Evolutionary conservation across 2,888 invertebrate genomes (phyloP).

Genomic region (Morpho helenor): DNA sequence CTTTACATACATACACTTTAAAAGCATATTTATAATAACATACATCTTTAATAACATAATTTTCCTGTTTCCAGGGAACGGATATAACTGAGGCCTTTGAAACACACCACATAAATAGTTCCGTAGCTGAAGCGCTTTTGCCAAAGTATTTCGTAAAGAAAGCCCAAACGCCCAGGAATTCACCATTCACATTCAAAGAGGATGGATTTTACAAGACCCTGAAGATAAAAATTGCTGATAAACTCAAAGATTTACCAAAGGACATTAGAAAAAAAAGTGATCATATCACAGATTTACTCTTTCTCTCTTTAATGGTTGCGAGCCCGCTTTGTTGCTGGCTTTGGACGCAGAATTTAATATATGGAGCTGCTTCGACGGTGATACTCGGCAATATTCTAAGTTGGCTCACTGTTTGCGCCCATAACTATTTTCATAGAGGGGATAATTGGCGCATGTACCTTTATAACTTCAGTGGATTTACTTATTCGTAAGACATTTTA

Average conservation of each 20-base stretch:
- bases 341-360: conserved; percentile 42
- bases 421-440: conserved; percentile 89
- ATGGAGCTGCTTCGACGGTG: conserved; percentile 44
- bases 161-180: conserved; percentile 81
- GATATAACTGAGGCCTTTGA: conserved; percentile 84
- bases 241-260: conserved; percentile 73
- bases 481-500: conserved; percentile 72
- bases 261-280: conserved; percentile 53
- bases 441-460: conserved; percentile 91
- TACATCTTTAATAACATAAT: conserved; percentile 1
- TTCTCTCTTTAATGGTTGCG: conserved; percentile 41
- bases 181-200: conserved; percentile 86
- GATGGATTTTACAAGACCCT: conserved; percentile 89
- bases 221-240: conserved; percentile 78
- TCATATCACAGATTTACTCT: conserved; percentile 45
- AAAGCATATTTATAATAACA: neutral
- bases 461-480: conserved; percentile 84
- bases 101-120: conserved; percentile 77
- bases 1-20: neutral
- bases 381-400: conserved; percentile 45
- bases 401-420: conserved; percentile 79
- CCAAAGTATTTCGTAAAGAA: conserved; percentile 83
- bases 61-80: conserved; percentile 69
- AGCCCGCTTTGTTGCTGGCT: conserved; percentile 51
- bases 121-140: conserved; percentile 78